A percentile compares a stretch with the other conserved stretches of the same genome.
These are phyloP conservation scores for Gorsachius magnificus DNA, from an alignment of 2,797 vertebrate genomes.

Conservation along the genomic window DNA sequence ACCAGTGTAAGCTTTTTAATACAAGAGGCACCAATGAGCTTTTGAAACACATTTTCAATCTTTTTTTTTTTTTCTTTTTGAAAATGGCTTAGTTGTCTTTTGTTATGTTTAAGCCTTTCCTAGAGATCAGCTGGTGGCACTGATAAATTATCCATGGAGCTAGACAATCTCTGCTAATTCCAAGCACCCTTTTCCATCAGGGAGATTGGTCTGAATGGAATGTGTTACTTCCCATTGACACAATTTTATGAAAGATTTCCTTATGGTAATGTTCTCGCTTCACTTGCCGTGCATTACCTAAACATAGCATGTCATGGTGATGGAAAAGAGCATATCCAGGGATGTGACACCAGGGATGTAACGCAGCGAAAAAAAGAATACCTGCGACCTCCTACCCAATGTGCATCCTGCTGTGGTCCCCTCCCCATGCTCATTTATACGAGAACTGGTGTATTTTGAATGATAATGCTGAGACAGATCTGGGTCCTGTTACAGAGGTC, in stretches of 20 bases:
- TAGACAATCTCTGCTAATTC: conserved; percentile 56
- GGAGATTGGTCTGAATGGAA: conserved; percentile 31
- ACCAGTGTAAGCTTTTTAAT: conserved; percentile 50
- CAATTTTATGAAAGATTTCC: conserved; percentile 41
- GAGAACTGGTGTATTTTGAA: neutral
- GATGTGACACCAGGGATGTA: neutral
- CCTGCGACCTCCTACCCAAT: neutral
- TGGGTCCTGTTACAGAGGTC: neutral
- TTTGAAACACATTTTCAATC: conserved; percentile 36
- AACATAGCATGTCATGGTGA: neutral
- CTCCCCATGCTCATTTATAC: neutral
- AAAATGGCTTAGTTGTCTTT: conserved; percentile 54
- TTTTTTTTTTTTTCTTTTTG: neutral
- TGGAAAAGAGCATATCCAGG: neutral
- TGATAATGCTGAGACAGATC: neutral
- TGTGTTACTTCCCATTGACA: conserved; percentile 21
- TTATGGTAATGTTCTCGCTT: neutral
- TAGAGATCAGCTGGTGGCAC: conserved; percentile 56
- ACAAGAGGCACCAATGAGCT: neutral
- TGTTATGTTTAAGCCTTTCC: conserved; percentile 59
- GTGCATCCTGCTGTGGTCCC: accelerated
- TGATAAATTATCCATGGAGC: conserved; percentile 62
- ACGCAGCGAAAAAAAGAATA: neutral
- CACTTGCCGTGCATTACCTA: neutral
- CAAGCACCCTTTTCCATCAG: conserved; percentile 33